These are phyloP conservation scores for Numida meleagris DNA, from an alignment of 2,113 vertebrate species.

Conservation along the genomic window DNA sequence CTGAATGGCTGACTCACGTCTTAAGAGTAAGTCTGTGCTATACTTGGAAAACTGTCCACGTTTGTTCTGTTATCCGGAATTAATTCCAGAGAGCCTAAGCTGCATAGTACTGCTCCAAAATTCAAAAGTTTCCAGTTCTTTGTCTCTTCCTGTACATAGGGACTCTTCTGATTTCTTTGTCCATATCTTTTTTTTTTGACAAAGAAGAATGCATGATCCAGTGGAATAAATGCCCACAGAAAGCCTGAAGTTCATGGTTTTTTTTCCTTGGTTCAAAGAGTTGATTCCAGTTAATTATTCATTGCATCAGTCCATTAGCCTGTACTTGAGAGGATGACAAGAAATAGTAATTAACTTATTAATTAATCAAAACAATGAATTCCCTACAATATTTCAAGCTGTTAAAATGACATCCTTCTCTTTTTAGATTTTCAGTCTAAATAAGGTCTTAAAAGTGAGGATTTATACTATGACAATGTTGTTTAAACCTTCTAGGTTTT, in stretches of 20 bases:
- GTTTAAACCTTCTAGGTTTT: neutral
- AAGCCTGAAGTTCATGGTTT: neutral
- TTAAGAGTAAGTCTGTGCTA: neutral
- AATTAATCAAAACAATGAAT: neutral
- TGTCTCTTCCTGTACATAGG: neutral
- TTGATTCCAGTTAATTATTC: neutral
- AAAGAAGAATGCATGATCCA: neutral
- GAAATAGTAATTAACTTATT: neutral
- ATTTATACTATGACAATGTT: neutral
- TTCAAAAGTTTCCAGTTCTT: neutral
- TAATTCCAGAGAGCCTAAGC: neutral
- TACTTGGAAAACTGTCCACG: neutral
- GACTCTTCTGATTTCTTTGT: neutral
- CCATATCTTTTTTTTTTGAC: neutral
- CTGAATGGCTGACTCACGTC: neutral
- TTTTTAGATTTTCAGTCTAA: neutral
- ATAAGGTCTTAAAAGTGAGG: neutral
- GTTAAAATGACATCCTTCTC: neutral
- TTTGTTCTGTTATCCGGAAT: neutral
- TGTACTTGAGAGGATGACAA: neutral
- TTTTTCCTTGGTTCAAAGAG: neutral
- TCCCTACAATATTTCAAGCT: neutral
- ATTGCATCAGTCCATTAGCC: neutral
- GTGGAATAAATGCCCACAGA: neutral
- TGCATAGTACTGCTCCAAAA: neutral